A percentile compares a stretch with the other conserved stretches of the same genome.
Conservation (phyloP, 2,797 vertebrate species). For the Neosilurus mollespiculum region DNA sequence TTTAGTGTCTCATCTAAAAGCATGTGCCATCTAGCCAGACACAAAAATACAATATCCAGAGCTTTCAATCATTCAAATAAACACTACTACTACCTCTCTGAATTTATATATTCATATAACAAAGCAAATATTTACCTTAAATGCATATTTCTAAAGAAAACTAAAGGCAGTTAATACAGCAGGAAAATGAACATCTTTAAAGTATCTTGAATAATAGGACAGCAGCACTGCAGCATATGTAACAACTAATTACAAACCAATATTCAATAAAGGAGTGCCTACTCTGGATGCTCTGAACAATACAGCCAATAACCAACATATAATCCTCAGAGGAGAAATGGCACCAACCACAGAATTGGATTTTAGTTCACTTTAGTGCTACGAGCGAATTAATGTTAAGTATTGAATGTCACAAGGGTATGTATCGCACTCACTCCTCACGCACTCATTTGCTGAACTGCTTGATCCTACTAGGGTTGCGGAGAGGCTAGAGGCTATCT, state of each 20-base stretch:
- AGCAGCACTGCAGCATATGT: no score
- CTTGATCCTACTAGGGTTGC: no score
- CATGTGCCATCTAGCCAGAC: background rate
- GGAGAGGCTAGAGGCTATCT: no score
- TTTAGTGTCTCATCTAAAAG: slow-evolving; percentile 24
- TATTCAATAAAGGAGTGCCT: background rate
- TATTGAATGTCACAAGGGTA: no score
- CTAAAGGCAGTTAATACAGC: slow-evolving; percentile 9
- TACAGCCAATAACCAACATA: slow-evolving; percentile 26
- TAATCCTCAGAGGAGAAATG: slow-evolving; percentile 49
- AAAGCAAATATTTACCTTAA: slow-evolving; percentile 25
- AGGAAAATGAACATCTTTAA: slow-evolving; percentile 14
- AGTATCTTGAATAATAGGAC: background rate
- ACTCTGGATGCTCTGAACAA: background rate
- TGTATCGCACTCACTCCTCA: no score
- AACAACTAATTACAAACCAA: no score
- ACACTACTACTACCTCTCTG: background rate
- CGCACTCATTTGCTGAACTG: no score
- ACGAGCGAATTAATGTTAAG: no score
- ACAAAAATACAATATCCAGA: slow-evolving; percentile 17
- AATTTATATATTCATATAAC: slow-evolving; percentile 1
- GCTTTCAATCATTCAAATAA: slow-evolving; percentile 2
- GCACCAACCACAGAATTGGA: slow-evolving; percentile 36
- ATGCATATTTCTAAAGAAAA: slow-evolving; percentile 13
- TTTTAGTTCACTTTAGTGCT: background rate